A percentile compares a stretch with the other conserved stretches of the same genome.
Evolutionary conservation across 2,888 invertebrate species (phyloP).

Genomic region (Aspidiotus rigidus): DNA sequence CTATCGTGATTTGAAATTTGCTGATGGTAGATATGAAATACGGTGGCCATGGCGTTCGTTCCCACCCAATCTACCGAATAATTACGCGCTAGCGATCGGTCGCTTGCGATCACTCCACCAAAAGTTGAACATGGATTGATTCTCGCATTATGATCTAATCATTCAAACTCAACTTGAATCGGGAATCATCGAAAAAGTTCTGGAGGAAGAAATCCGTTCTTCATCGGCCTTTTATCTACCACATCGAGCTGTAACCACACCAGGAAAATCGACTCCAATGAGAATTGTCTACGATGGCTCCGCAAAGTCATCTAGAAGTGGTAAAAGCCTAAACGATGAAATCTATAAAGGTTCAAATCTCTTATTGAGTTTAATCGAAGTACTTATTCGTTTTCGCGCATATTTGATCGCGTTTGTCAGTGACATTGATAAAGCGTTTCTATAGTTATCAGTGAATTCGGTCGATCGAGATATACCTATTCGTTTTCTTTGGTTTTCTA

Average conservation of each 20-base stretch:
- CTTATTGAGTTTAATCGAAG: background rate
- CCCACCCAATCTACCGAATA: background rate
- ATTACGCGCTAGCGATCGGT: background rate
- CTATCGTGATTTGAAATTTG: background rate
- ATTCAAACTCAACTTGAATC: background rate
- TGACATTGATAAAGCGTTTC: background rate
- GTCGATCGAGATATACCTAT: background rate
- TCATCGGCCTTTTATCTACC: background rate
- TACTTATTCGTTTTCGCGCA: background rate
- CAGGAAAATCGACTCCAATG: background rate
- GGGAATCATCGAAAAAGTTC: constrained; percentile 1
- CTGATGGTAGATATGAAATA: background rate
- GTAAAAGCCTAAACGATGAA: background rate
- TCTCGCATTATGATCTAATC: background rate
- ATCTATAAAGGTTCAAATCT: background rate
- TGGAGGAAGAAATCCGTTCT: background rate
- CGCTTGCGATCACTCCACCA: background rate
- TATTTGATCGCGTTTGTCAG: background rate
- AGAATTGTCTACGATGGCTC: background rate
- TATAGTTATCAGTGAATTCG: background rate
- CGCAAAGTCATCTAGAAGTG: background rate
- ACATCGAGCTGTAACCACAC: background rate
- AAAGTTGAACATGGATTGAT: background rate
- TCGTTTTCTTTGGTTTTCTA: background rate
- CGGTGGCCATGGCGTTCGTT: constrained; percentile 1